These are phyloP conservation scores for Pogonocherus hispidulus DNA, from an alignment of 2,888 invertebrate genomes.

Conservation along the genomic window DNA sequence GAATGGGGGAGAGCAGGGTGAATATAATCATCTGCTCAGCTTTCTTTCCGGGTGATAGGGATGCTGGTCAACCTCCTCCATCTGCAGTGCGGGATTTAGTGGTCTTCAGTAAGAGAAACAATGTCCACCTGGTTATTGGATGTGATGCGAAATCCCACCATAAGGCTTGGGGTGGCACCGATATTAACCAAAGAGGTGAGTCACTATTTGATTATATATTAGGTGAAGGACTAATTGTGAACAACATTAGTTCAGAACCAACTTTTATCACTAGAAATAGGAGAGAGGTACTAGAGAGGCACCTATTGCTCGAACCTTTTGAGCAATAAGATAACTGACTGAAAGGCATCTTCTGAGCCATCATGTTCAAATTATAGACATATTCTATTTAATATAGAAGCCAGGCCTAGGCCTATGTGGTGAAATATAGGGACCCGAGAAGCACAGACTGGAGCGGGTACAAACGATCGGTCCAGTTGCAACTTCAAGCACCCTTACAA, in stretches of 20 bases:
- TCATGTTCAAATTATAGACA: slow-evolving; percentile 14
- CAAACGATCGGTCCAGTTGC: too few species aligned
- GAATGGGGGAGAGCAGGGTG: neutral
- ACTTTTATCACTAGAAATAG: neutral
- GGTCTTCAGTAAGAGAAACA: neutral
- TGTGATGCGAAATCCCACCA: slow-evolving; percentile 4
- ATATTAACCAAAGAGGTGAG: neutral
- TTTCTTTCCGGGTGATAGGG: neutral
- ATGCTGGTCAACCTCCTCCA: slow-evolving; percentile 4
- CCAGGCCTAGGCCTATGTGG: neutral
- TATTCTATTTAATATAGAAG: neutral
- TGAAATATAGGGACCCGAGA: neutral
- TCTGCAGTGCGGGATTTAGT: neutral
- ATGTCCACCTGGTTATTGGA: neutral
- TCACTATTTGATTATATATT: slow-evolving; percentile 10
- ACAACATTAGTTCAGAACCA: neutral
- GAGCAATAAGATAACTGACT: neutral
- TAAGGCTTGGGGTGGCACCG: neutral
- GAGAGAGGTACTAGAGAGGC: neutral
- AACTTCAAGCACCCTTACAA: too few species aligned
- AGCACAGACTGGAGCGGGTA: neutral
- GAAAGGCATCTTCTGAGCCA: neutral
- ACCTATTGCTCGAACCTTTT: neutral
- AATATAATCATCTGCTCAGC: neutral
- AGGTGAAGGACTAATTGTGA: slow-evolving; percentile 1